phyloP scores from a whole-genome alignment of 2,797 vertebrate genomes.

The Girardinus metallicus region DNA sequence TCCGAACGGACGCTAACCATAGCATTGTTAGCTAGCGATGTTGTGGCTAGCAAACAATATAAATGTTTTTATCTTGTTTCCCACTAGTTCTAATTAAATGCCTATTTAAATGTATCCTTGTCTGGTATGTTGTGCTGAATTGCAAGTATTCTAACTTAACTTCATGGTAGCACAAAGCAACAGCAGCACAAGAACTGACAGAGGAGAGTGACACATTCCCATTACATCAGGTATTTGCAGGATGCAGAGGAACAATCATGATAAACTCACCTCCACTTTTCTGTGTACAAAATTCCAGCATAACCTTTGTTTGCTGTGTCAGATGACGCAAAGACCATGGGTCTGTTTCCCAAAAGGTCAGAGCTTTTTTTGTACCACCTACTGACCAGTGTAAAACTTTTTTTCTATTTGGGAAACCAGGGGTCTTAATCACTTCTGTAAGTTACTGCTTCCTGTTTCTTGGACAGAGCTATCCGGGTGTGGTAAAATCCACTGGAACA shows the following conservation, averaged over 20 bases:
- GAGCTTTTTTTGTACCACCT: background rate
- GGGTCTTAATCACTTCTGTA: background rate
- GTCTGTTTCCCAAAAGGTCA: conserved; percentile 1
- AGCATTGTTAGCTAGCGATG: background rate
- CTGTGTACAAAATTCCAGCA: background rate
- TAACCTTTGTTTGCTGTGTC: background rate
- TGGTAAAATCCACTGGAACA: background rate
- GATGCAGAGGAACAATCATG: background rate
- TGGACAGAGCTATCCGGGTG: background rate
- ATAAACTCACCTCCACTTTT: background rate
- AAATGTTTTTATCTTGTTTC: background rate
- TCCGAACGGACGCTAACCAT: background rate
- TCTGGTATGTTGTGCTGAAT: background rate
- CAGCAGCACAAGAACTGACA: background rate
- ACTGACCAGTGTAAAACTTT: background rate
- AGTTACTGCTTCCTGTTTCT: background rate
- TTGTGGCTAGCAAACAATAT: background rate
- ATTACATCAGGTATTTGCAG: background rate
- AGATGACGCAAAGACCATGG: background rate
- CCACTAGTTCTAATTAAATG: background rate
- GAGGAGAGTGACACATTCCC: background rate
- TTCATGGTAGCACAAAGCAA: background rate
- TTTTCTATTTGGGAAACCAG: background rate
- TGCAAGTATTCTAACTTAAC: background rate
- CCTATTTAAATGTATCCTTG: background rate